Evolutionary conservation across 2,797 vertebrate genomes (phyloP).

Genomic region (Bucorvus abyssinicus): DNA sequence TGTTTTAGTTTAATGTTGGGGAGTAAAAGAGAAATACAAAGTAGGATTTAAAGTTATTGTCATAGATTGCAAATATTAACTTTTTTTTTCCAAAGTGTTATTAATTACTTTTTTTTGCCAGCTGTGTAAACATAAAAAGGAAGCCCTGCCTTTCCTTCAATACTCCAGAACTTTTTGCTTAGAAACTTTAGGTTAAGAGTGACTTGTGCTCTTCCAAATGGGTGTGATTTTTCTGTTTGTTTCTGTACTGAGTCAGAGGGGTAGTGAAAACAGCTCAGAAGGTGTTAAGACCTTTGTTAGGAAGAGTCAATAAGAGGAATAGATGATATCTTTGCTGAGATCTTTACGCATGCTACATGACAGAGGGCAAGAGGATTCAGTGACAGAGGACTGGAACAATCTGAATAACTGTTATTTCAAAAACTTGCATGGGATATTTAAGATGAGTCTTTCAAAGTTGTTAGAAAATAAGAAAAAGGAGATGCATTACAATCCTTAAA

Average conservation of each 20-base stretch:
- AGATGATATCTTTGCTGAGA: neutral
- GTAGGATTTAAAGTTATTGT: neutral
- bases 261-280: neutral
- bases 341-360: neutral
- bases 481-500: neutral
- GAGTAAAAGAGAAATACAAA: neutral
- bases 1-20: neutral
- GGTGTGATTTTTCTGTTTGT: neutral
- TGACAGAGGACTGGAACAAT: neutral
- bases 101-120: too few relatives aligned
- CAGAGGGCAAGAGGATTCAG: neutral
- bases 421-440: neutral
- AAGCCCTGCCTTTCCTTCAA: constrained; percentile 19
- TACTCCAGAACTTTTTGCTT: neutral
- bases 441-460: neutral
- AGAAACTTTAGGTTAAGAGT: neutral
- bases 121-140: neutral
- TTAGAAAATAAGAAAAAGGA: neutral
- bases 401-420: neutral
- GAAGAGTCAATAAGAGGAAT: neutral
- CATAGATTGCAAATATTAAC: neutral
- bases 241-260: neutral
- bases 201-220: neutral
- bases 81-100: neutral
- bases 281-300: neutral